phyloP scores from a whole-genome alignment of 2,888 invertebrate genomes.

The Pristionchus arcanus region DNA sequence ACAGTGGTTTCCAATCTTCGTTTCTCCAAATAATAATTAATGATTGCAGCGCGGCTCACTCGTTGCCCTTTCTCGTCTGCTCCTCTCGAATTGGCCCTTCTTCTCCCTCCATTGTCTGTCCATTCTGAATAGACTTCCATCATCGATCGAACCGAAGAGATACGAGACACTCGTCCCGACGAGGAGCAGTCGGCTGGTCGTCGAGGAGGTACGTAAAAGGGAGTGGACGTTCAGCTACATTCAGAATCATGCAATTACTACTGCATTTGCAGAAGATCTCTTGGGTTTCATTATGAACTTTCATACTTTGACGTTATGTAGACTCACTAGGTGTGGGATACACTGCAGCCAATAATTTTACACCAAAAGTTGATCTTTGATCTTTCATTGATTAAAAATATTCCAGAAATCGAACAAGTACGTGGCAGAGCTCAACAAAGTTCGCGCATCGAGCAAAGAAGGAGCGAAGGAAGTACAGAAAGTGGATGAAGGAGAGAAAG shows the following conservation, averaged over 20 bases:
- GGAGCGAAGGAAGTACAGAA: conserved; percentile 38
- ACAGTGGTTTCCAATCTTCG: neutral
- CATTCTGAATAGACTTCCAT: conserved; percentile 31
- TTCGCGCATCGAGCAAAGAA: conserved; percentile 24
- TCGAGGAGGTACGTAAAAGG: neutral
- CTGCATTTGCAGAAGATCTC: too few relatives aligned
- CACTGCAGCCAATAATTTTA: too few relatives aligned
- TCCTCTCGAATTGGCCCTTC: conserved; percentile 46
- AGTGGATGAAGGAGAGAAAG: conserved; percentile 16
- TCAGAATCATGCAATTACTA: neutral
- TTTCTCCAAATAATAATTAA: too few relatives aligned
- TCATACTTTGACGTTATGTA: too few relatives aligned
- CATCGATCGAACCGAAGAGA: conserved; percentile 36
- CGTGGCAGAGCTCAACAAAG: conserved; percentile 4
- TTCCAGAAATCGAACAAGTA: conserved; percentile 44
- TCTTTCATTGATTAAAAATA: too few relatives aligned
- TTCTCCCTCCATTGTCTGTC: neutral
- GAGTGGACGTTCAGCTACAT: too few relatives aligned
- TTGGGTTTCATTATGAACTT: too few relatives aligned
- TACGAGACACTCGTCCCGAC: conserved; percentile 34
- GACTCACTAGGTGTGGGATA: too few relatives aligned
- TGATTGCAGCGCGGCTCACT: conserved; percentile 50
- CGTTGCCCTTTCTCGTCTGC: conserved; percentile 3
- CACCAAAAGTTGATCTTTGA: too few relatives aligned
- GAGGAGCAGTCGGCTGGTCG: neutral